These are phyloP conservation scores for Esperia sulphurella DNA, from an alignment of 2,888 invertebrate species.

Conservation along the genomic window DNA sequence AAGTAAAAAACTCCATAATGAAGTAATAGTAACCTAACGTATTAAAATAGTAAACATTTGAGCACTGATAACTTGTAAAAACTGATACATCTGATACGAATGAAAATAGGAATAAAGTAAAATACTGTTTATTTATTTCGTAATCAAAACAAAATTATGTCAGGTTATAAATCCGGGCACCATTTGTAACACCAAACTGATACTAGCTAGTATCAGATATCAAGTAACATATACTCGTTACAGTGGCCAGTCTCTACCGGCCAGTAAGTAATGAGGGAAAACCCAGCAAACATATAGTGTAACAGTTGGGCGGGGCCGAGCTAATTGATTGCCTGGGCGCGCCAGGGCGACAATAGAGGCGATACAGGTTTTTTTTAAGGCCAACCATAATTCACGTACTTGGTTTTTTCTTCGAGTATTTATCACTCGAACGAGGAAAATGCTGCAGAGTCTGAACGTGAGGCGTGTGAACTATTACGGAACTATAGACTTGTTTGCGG, in stretches of 20 bases:
- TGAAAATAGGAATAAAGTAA: no score
- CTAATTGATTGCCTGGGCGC: constrained; percentile 14
- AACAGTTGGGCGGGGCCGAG: constrained; percentile 8
- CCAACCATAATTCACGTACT: neutral
- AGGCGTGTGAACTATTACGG: neutral
- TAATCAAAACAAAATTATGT: no score
- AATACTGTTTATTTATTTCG: no score
- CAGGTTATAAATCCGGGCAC: neutral
- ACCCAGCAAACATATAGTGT: constrained; percentile 13
- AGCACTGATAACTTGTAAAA: no score
- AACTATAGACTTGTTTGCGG: neutral
- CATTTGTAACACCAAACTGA: neutral
- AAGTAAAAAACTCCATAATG: no score
- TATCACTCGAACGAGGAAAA: neutral
- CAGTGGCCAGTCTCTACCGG: neutral
- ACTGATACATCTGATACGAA: no score
- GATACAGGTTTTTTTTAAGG: neutral
- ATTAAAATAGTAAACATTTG: no score
- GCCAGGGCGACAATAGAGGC: constrained; percentile 2
- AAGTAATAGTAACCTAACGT: no score
- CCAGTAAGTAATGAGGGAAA: constrained; percentile 10
- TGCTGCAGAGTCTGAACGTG: neutral
- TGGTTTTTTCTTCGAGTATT: neutral
- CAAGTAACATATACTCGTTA: neutral
- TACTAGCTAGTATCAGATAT: neutral